These are phyloP conservation scores for Lagria hirta DNA, from an alignment of 2,888 invertebrate species.

Conservation along the genomic window DNA sequence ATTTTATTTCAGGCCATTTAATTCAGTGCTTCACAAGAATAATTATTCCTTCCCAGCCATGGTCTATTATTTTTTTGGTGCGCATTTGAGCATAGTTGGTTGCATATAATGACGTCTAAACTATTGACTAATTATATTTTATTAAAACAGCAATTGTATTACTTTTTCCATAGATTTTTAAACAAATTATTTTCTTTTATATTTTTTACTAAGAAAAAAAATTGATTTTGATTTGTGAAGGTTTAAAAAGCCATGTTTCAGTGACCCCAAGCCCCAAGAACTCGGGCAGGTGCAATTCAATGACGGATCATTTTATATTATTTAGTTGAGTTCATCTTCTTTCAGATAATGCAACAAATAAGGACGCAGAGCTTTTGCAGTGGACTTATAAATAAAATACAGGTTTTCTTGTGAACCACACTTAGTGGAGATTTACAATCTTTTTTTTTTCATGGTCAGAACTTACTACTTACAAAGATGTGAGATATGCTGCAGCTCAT, in stretches of 20 bases:
- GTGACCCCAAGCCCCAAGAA: conserved; percentile 33
- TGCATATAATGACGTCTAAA: too few relatives aligned
- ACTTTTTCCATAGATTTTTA: too few relatives aligned
- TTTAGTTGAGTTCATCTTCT: conserved; percentile 23
- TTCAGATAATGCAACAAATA: conserved; percentile 20
- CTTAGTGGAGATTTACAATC: conserved; percentile 12
- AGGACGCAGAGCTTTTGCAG: conserved; percentile 16
- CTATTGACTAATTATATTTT: too few relatives aligned
- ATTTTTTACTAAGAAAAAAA: too few relatives aligned
- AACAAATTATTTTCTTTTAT: too few relatives aligned
- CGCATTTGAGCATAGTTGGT: too few relatives aligned
- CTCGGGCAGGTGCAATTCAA: conserved; percentile 35
- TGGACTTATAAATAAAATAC: conserved; percentile 14
- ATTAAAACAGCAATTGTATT: too few relatives aligned
- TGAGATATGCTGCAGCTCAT: conserved; percentile 19
- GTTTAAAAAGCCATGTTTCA: conserved; percentile 35
- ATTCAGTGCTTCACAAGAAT: too few relatives aligned
- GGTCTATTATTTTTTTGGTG: too few relatives aligned
- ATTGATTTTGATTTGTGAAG: too few relatives aligned
- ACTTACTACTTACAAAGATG: conserved; percentile 10
- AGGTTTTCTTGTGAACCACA: conserved; percentile 5
- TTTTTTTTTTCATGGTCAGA: conserved; percentile 16
- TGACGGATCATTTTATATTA: conserved; percentile 32
- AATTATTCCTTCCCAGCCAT: too few relatives aligned
- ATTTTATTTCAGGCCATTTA: too few relatives aligned